Evolutionary conservation across 1,140 invertebrate species (phyloP).

Genomic region (Drosophila mayri): DNA sequence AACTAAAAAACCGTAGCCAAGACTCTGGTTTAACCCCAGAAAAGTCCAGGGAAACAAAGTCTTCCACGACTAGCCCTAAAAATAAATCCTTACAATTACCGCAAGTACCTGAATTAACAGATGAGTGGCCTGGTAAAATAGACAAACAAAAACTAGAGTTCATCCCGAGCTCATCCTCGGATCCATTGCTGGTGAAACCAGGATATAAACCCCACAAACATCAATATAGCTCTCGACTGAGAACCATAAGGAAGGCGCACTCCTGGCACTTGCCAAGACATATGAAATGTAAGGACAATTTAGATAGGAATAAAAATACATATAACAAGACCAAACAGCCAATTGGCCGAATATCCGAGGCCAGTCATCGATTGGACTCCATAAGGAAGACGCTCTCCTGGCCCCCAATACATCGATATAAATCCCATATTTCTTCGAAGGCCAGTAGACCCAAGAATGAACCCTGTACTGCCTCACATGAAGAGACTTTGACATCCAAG

Average conservation of each 20-base stretch:
- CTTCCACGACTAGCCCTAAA: too few relatives aligned
- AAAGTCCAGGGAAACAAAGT: too few relatives aligned
- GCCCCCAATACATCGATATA: fast-evolving
- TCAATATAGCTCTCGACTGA: background rate
- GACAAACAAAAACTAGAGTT: too few relatives aligned
- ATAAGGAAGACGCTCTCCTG: background rate
- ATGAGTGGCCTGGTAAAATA: too few relatives aligned
- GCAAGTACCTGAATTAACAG: too few relatives aligned
- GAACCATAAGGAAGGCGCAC: background rate
- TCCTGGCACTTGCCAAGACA: background rate
- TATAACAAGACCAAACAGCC: background rate
- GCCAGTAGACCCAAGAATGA: background rate
- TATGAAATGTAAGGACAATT: too few relatives aligned
- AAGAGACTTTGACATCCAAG: background rate
- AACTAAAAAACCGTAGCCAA: background rate
- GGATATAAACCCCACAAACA: background rate
- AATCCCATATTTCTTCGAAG: background rate
- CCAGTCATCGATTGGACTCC: background rate
- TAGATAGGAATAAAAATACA: too few relatives aligned
- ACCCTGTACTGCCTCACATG: background rate
- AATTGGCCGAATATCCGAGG: background rate
- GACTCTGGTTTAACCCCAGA: too few relatives aligned
- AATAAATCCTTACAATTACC: too few relatives aligned
- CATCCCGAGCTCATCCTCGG: too few relatives aligned
- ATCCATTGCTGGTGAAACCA: too few relatives aligned